Percentiles rank a stretch among this genome's conserved stretches.
Conservation (phyloP, 2,888 invertebrate genomes). For the Eurytoma adleriae region DNA sequence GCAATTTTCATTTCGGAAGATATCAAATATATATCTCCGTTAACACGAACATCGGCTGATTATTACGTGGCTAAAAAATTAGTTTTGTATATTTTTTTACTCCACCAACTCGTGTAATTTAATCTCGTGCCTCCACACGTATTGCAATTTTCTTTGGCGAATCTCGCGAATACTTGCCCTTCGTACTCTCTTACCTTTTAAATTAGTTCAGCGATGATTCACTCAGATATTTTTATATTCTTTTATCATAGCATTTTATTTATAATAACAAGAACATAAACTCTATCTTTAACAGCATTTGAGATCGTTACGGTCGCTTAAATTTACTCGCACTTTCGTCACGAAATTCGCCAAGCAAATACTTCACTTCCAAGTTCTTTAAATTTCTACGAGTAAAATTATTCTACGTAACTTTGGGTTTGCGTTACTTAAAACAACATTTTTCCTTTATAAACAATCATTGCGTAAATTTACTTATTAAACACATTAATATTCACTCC, state of each 20-base stretch:
- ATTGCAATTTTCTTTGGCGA: constrained; percentile 13
- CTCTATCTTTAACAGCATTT: constrained; percentile 32
- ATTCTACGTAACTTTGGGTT: neutral
- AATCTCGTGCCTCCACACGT: neutral
- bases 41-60: constrained; percentile 1
- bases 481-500: neutral
- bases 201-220: too few relatives aligned
- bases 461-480: too few relatives aligned
- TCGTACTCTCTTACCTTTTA: too few relatives aligned
- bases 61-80: constrained; percentile 21
- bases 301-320: constrained; percentile 22
- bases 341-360: too few relatives aligned
- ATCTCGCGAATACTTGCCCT: neutral
- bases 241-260: constrained; percentile 35
- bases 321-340: too few relatives aligned
- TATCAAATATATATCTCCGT: constrained; percentile 3
- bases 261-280: constrained; percentile 38
- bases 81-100: constrained; percentile 10
- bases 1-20: constrained; percentile 9
- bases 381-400: constrained; percentile 19
- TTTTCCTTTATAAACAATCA: neutral
- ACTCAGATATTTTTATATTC: constrained; percentile 3
- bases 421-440: neutral
- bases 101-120: neutral
- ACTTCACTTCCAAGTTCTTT: neutral